Percentiles rank a stretch among this genome's conserved stretches.
phyloP scores from a whole-genome alignment of 2,113 vertebrate genomes.

The Notothenia rossii region DNA sequence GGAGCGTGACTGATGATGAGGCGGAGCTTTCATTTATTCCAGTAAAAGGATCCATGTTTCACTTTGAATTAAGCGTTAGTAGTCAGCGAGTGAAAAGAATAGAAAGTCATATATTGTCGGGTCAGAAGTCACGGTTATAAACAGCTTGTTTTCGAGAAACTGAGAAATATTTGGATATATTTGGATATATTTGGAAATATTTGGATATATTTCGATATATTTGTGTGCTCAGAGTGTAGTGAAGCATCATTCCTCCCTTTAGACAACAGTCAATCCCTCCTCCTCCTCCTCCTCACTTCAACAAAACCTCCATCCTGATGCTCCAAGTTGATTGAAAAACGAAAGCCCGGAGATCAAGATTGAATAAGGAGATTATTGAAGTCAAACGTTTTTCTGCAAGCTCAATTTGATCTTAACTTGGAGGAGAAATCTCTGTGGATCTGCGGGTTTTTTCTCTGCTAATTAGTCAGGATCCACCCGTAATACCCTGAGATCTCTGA shows the following conservation, averaged over 20 bases:
- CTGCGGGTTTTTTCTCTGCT: constrained; percentile 62
- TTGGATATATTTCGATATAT: no score
- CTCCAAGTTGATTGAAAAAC: constrained; percentile 83
- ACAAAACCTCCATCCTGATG: constrained; percentile 71
- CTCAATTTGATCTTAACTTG: constrained; percentile 68
- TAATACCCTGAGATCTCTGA: constrained; percentile 71
- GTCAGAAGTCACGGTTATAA: constrained; percentile 74
- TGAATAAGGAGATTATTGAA: constrained; percentile 84
- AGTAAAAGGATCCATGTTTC: constrained; percentile 92
- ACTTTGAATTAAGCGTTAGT: constrained; percentile 88
- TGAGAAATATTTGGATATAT: constrained; percentile 50
- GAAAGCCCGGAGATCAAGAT: constrained; percentile 81
- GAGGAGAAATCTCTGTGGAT: constrained; percentile 75
- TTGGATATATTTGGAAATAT: no score
- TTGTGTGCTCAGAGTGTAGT: neutral
- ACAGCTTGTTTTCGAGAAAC: constrained; percentile 48
- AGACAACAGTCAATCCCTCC: neutral
- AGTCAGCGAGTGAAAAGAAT: constrained; percentile 83
- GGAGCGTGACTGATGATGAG: constrained; percentile 93
- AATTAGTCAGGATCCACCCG: constrained; percentile 77
- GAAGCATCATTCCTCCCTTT: constrained; percentile 32
- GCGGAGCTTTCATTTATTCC: constrained; percentile 91
- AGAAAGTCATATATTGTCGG: constrained; percentile 83
- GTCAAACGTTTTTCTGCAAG: constrained; percentile 65
- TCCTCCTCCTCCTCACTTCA: constrained; percentile 46